Evolutionary conservation across 2,113 vertebrate genomes (phyloP).

Genomic region (Phodopus roborovskii): DNA sequence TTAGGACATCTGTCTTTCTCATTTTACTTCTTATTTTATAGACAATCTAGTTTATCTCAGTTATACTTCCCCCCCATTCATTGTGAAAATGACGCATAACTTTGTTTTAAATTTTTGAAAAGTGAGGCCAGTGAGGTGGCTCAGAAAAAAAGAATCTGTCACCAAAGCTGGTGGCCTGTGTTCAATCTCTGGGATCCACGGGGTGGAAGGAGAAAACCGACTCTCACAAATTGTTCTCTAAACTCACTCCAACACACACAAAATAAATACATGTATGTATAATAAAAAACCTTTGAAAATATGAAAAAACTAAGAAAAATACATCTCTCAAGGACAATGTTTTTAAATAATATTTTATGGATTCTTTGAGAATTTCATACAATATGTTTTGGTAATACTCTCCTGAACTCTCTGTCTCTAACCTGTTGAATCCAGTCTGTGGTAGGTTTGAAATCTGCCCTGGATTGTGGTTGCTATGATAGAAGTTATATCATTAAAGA

Average conservation of each 20-base stretch:
- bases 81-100: not conserved
- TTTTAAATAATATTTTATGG: not conserved
- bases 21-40: constrained; percentile 41
- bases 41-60: not conserved
- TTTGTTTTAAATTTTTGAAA: constrained; percentile 46
- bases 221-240: too few relatives aligned
- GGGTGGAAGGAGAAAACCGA: not conserved
- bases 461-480: not conserved
- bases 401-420: not conserved
- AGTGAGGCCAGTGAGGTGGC: not conserved
- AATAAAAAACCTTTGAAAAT: constrained; percentile 35
- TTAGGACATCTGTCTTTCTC: not conserved
- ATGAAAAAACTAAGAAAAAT: constrained; percentile 33
- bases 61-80: constrained; percentile 41
- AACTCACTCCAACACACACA: not conserved
- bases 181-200: not conserved
- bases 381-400: not conserved
- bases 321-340: not conserved
- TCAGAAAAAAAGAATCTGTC: not conserved
- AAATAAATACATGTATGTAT: not conserved
- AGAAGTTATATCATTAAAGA: not conserved
- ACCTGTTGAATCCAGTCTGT: not conserved
- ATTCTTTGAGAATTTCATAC: not conserved
- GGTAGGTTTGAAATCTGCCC: not conserved
- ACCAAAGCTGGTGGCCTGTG: not conserved